Percentiles rank a stretch among this genome's conserved stretches.
These are phyloP conservation scores for Muscicapa comitata DNA, from an alignment of 2,797 vertebrate species.

Conservation along the genomic window DNA sequence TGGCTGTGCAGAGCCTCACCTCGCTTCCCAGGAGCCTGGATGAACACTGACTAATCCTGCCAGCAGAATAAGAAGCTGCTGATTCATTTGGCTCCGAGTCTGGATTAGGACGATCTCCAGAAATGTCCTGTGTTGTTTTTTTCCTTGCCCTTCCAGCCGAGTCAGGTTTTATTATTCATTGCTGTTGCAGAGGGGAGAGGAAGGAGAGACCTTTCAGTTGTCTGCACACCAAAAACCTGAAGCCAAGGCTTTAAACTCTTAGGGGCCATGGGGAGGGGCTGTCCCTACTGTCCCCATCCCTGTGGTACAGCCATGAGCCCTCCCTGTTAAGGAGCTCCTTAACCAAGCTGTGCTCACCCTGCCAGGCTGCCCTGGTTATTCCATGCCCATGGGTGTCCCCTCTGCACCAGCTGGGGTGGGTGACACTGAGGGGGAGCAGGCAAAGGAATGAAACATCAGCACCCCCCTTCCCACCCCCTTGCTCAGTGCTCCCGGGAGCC, in stretches of 20 bases:
- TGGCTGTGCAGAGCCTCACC: not conserved
- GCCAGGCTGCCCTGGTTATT: no score
- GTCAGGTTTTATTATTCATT: not conserved
- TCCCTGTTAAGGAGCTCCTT: not conserved
- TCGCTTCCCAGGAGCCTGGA: not conserved
- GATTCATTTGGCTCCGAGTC: not conserved
- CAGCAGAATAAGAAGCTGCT: not conserved
- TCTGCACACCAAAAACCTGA: not conserved
- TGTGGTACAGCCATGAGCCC: rapidly evolving
- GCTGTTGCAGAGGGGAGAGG: not conserved
- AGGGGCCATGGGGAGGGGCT: rapidly evolving
- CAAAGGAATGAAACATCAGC: not conserved
- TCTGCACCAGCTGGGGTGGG: not conserved
- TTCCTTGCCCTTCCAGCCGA: not conserved
- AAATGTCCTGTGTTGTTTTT: not conserved
- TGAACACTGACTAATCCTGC: not conserved
- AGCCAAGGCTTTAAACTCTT: not conserved
- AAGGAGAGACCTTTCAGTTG: not conserved
- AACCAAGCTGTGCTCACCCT: rapidly evolving
- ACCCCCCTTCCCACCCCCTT: rapidly evolving
- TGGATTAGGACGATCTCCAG: not conserved
- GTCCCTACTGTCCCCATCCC: not conserved
- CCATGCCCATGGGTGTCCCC: rapidly evolving
- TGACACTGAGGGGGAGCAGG: not conserved
- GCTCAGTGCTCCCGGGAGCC: rapidly evolving